Base-by-base conservation (phyloP, 2,113 vertebrate species). In the Pampusana beccarii region DNA sequence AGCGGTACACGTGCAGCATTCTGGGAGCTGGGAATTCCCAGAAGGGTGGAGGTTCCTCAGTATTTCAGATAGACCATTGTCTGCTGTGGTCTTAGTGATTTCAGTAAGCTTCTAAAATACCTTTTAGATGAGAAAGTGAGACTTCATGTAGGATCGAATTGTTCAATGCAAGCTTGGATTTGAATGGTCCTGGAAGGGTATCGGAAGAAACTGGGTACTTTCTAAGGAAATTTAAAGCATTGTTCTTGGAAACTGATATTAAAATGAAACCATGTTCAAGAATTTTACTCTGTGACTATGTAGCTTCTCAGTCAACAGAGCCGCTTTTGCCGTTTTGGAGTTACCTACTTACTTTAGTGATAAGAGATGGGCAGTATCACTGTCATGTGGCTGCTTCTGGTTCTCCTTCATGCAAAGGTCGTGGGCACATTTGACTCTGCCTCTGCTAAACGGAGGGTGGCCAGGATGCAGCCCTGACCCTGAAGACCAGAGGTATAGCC, bases 11-110 rank as follows among this genome's bases (percentile, higher is more conserved):
- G 0, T 2, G 4, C 33, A 67, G 66, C n/a, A 4, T 65, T 94
- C 58, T 92, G 73, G 54, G 65, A 88, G 25, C 12, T 7, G 48
- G 64, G 64, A 80, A 93, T 79, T 95, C 83, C 72, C 88, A 86
- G 56, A 75, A 92, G 65, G 61, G 65, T 92, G 83, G 80, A 93
- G 25, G 48, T 71, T 92, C 86, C 83, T 78, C 65, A 79, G 0
- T 86, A 57, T 81, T 79, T 72, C 88, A 81, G 34, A 18, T 2
- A 71, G 24, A 70, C 24, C 33, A 48, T 71, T 96, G 53, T 82
- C 72, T 92, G 51, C 60, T 70, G 34, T 36, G 33, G 48, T n/a
- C 24, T 73, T 23, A 83, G 54, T 36, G 64, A n/a, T 80, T 86
- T 86, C 75, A 88, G 33, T 64, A 62, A 81, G 24, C 56, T 83